phyloP scores from a whole-genome alignment of 2,113 vertebrate genomes.

The Canis aureus region DNA sequence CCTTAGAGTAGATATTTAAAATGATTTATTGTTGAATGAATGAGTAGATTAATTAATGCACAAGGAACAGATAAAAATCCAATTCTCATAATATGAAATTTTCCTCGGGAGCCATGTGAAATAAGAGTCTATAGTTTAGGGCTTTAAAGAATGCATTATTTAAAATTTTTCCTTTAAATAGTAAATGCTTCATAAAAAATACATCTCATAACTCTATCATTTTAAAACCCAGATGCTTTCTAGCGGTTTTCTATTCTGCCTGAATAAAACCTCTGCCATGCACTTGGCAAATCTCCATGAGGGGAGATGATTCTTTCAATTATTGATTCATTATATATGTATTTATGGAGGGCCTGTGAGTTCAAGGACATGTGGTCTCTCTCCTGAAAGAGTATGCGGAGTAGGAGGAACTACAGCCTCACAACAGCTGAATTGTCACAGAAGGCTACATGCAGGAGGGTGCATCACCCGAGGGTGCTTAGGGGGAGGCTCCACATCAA shows the following conservation, averaged over 20 bases:
- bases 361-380: conserved; percentile 38
- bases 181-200: conserved; percentile 53
- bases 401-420: background rate
- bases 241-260: conserved; percentile 54
- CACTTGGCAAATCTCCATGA: conserved; percentile 41
- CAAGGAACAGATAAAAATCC: background rate
- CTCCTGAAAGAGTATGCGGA: background rate
- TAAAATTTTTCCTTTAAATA: conserved; percentile 49
- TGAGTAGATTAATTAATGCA: background rate
- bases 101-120: conserved; percentile 35
- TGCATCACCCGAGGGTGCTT: background rate
- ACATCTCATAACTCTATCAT: conserved; percentile 1
- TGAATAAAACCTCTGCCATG: conserved; percentile 1
- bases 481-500: background rate
- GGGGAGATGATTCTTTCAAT: background rate
- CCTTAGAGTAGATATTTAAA: conserved; percentile 25
- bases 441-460: background rate
- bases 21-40: conserved; percentile 3
- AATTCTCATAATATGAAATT: background rate
- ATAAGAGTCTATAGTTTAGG: background rate
- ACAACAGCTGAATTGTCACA: conserved; percentile 45
- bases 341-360: background rate
- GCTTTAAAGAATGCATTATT: conserved; percentile 22
- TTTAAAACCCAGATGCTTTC: conserved; percentile 54
- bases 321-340: background rate